These are phyloP conservation scores for Troglohyphantes excavatus DNA, from an alignment of 2,888 invertebrate species.

Conservation along the genomic window DNA sequence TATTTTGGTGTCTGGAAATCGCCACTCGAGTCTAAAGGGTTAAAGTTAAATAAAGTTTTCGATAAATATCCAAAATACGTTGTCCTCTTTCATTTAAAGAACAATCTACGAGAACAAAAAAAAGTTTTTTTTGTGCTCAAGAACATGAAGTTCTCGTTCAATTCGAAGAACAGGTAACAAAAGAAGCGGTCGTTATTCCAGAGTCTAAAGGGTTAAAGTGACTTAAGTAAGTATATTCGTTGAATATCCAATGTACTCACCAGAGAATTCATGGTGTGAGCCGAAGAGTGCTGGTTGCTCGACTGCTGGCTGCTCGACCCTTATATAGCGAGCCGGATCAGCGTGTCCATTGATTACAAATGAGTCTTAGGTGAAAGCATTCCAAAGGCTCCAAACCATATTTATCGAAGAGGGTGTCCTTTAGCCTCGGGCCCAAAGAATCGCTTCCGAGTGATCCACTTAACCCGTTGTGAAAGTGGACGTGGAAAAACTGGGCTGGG, in stretches of 20 bases:
- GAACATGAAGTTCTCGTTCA: too few relatives aligned
- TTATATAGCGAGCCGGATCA: conserved; percentile 52
- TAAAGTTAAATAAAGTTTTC: too few relatives aligned
- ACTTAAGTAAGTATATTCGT: too few relatives aligned
- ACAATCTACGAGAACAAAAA: too few relatives aligned
- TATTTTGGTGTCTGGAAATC: too few relatives aligned
- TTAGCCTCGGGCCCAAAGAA: conserved; percentile 28
- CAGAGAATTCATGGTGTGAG: conserved; percentile 59
- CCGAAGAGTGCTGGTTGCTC: conserved; percentile 8
- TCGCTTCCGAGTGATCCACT: conserved; percentile 67
- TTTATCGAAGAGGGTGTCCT: conserved; percentile 74
- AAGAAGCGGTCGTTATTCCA: too few relatives aligned
- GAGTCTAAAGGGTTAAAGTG: too few relatives aligned
- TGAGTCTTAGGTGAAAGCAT: conserved; percentile 56
- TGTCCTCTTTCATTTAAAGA: too few relatives aligned
- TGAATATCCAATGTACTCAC: conserved; percentile 59
- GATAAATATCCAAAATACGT: too few relatives aligned
- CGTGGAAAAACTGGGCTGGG: conserved; percentile 62
- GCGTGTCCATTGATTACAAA: conserved; percentile 46
- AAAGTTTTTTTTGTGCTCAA: too few relatives aligned
- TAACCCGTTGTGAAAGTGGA: conserved; percentile 59
- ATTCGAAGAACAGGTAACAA: too few relatives aligned
- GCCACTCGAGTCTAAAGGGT: too few relatives aligned
- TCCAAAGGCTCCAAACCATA: conserved; percentile 60
- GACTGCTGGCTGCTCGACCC: neutral